Evolutionary conservation across 2,113 vertebrate species (phyloP).

Genomic region (Paraplagusia blochii): DNA sequence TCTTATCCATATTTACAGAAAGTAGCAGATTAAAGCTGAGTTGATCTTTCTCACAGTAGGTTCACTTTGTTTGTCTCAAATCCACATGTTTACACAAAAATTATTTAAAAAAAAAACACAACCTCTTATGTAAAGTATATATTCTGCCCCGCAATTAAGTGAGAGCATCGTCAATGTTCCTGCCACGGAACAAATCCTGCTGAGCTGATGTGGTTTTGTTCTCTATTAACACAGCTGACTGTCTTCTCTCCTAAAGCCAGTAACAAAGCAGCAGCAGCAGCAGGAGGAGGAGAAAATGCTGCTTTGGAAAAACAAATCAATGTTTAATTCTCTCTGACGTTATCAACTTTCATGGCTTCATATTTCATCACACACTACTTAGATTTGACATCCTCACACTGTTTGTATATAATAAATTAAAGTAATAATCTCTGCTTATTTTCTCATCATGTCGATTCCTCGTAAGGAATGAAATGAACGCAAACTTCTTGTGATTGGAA

Average conservation of each 20-base stretch:
- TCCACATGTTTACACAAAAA: no score
- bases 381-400: conserved; percentile 2
- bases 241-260: conserved; percentile 22
- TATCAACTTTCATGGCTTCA: no score
- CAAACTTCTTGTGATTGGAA: no score
- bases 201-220: conserved; percentile 18
- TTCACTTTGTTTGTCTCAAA: neutral
- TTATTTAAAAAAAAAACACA: no score
- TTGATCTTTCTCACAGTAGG: neutral
- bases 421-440: conserved; percentile 20
- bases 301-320: no score
- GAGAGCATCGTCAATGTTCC: conserved; percentile 9
- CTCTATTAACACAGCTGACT: conserved; percentile 22
- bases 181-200: no score
- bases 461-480: no score
- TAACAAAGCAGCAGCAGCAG: conserved; percentile 38
- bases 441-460: no score
- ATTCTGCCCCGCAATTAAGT: neutral
- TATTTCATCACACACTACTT: neutral
- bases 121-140: neutral
- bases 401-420: neutral
- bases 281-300: conserved; percentile 4
- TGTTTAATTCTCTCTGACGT: no score
- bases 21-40: conserved; percentile 11
- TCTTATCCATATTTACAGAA: conserved; percentile 16